Percentiles rank a stretch among this genome's conserved stretches.
phyloP scores from a whole-genome alignment of 2,797 vertebrate genomes.

The Phaenicophaeus curvirostris region DNA sequence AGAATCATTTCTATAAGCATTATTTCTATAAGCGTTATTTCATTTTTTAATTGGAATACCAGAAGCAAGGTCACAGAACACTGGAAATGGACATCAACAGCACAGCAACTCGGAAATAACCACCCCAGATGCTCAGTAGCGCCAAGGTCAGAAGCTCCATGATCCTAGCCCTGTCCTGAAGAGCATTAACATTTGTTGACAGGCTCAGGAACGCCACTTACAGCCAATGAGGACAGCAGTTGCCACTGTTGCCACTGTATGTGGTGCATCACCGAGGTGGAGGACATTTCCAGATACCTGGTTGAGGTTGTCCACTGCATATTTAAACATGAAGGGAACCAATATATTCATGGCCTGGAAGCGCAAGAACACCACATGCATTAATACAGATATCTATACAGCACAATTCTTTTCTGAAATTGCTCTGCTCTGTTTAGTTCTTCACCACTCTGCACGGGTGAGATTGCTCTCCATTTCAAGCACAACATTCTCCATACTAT shows the following conservation, averaged over 20 bases:
- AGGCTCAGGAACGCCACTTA: constrained; percentile 85
- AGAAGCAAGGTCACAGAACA: constrained; percentile 18
- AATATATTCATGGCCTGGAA: constrained; percentile 92
- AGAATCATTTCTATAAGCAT: not conserved
- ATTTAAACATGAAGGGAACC: constrained; percentile 99
- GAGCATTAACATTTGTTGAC: constrained; percentile 75
- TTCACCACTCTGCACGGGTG: not conserved
- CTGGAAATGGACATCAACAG: not conserved
- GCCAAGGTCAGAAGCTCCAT: constrained; percentile 77
- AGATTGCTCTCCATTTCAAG: not conserved
- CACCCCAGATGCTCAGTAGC: not conserved
- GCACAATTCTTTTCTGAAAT: constrained; percentile 6
- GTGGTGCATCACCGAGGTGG: constrained; percentile 91
- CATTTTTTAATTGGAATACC: constrained; percentile 35
- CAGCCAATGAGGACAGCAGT: constrained; percentile 95
- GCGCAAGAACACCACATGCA: constrained; percentile 39
- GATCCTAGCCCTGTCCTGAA: constrained; percentile 72
- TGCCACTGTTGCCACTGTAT: constrained; percentile 94
- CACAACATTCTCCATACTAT: not conserved
- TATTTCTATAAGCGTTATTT: constrained; percentile 17
- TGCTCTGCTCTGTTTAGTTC: not conserved
- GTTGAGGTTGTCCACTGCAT: constrained; percentile 96
- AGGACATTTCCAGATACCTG: constrained; percentile 95
- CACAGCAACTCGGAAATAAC: not conserved
- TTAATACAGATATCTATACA: constrained; percentile 5